Percentiles rank a stretch among this genome's conserved stretches.
phyloP scores from a whole-genome alignment of 2,797 vertebrate genomes.

The Picus viridis region DNA sequence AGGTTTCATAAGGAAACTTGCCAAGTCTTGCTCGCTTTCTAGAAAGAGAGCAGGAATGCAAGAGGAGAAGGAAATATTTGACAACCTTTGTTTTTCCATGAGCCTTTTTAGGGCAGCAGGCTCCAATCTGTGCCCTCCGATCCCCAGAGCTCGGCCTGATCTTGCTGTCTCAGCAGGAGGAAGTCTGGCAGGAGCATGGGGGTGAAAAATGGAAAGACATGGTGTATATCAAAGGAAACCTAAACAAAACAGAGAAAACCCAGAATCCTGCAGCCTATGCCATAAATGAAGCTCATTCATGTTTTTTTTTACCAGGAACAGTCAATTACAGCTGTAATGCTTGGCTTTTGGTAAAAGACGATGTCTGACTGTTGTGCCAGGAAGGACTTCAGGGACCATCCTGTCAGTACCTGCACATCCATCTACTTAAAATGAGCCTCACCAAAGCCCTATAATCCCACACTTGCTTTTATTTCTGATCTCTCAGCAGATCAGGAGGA shows the following conservation, averaged over 20 bases:
- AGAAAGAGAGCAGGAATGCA: slow-evolving; percentile 48
- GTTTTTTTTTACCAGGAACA: slow-evolving; percentile 13
- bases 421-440: background rate
- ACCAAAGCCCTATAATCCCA: slow-evolving; percentile 19
- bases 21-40: slow-evolving; percentile 67
- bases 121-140: slow-evolving; percentile 54
- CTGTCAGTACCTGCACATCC: background rate
- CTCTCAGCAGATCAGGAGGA: background rate
- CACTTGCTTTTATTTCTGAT: slow-evolving; percentile 3
- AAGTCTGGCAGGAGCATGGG: slow-evolving; percentile 8
- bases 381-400: background rate
- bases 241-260: slow-evolving; percentile 67
- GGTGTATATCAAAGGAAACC: slow-evolving; percentile 61
- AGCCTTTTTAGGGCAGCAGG: slow-evolving; percentile 65
- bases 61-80: slow-evolving; percentile 60
- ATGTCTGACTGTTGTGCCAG: slow-evolving; percentile 26
- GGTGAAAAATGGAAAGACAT: slow-evolving; percentile 51
- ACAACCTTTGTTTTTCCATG: slow-evolving; percentile 72
- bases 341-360: slow-evolving; percentile 46
- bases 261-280: slow-evolving; percentile 57
- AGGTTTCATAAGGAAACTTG: slow-evolving; percentile 41
- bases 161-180: slow-evolving; percentile 68
- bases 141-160: slow-evolving; percentile 8
- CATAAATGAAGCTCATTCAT: slow-evolving; percentile 67
- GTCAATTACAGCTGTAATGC: slow-evolving; percentile 26